These are phyloP conservation scores for Meta bourneti DNA, from an alignment of 2,888 invertebrate genomes.

Conservation along the genomic window DNA sequence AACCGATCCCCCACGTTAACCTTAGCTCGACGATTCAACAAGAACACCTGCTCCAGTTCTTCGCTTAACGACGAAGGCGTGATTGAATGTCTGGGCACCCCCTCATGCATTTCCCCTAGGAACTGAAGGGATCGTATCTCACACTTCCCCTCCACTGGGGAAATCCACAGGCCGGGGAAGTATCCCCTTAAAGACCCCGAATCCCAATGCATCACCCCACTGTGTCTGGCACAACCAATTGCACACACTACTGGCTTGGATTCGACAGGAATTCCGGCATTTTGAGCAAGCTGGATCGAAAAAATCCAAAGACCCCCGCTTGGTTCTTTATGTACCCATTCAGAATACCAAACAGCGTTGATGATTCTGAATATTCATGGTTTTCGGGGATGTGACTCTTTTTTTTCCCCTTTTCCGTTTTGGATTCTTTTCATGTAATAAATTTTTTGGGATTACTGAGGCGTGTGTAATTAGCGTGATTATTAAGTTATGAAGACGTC, in stretches of 20 bases:
- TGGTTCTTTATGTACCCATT: conserved; percentile 43
- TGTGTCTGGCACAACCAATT: not conserved
- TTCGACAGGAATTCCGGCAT: conserved; percentile 50
- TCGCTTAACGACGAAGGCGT: conserved; percentile 72
- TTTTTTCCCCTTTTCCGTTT: conserved; percentile 8
- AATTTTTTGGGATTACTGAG: conserved; percentile 65
- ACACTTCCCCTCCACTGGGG: not conserved
- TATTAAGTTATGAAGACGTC: conserved; percentile 71
- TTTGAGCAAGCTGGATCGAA: conserved; percentile 34
- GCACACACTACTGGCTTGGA: no score
- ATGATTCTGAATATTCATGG: conserved; percentile 74
- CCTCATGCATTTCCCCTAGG: conserved; percentile 64
- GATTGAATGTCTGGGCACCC: conserved; percentile 46
- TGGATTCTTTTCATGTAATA: conserved; percentile 45
- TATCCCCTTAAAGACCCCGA: not conserved
- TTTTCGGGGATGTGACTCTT: not conserved
- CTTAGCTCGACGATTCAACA: conserved; percentile 11
- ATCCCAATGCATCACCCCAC: conserved; percentile 10
- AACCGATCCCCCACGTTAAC: conserved; percentile 55
- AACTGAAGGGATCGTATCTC: conserved; percentile 42
- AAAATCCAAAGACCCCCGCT: conserved; percentile 9
- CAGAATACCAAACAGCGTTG: conserved; percentile 48
- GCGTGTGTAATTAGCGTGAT: conserved; percentile 72
- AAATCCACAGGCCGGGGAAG: not conserved
- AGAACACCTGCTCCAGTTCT: conserved; percentile 71